Base-by-base conservation (phyloP, 2,797 vertebrate species). In the Pygocentrus nattereri region DNA sequence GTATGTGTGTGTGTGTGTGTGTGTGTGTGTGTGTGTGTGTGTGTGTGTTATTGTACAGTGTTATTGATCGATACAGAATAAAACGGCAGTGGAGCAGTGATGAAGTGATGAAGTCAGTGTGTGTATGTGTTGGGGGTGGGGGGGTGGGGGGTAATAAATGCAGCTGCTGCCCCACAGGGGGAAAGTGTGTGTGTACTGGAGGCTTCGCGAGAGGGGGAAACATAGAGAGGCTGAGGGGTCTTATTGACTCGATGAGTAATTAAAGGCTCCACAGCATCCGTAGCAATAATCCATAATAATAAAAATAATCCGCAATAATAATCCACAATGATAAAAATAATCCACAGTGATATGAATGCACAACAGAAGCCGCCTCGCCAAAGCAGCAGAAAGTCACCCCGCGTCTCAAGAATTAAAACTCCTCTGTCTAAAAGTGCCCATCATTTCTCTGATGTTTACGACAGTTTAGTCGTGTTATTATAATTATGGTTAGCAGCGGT, bases 41-140 rank as follows among this genome's bases (percentile, higher is more conserved):
- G n/a, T n/a, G n/a, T n/a, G n/a, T n/a, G n/a, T n/a, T n/a, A 31
- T 12, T 67, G 21, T 67, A 49, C 15, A 15, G 8, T 25, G 41
- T 12, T n/a, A 69, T 69, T 49, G 67, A 47, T 93, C 94, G 94
- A 12, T 44, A 44, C 11, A 44, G 41, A 10, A 44, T n/a, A n/a
- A 12, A 11, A 12, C 8, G 11, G 41, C 8, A 2, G 8, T 41
- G 41, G 11, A 44, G 8, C 41, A 44, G 41, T 10, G 10, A 44
- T 11, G 41, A 11, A 44, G 41, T 11, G 41, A 44, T 44, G 10
- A 44, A 44, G 41, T 44, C 8, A 11, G 41, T 44, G 41, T 1
- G 41, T 44, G 41, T 44, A 41, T 44, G 41, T 61, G 58, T 12
- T 34, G 38, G 38, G 38, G 38, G 38, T 41, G 38, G n/a, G n/a